Percentiles rank a stretch among this genome's conserved stretches.
phyloP scores from a whole-genome alignment of 2,888 invertebrate genomes.

The Torymus auratus region DNA sequence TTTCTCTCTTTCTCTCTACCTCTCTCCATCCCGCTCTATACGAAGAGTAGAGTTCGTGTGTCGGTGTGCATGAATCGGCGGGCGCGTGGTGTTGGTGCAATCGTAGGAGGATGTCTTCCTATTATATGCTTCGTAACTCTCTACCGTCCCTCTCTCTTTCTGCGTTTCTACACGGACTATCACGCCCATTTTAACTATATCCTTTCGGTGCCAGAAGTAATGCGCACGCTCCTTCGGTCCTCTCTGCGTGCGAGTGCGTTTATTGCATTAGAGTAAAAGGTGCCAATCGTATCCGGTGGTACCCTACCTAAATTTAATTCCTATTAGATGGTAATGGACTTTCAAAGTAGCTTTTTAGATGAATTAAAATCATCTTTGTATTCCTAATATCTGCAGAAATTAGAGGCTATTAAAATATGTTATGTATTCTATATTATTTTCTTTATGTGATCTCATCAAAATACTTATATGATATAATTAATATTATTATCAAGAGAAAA shows the following conservation, averaged over 20 bases:
- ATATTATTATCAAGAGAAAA: no score
- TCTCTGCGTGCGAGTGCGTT: background rate
- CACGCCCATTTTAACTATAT: constrained; percentile 67
- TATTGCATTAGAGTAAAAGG: constrained; percentile 9
- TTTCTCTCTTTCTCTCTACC: constrained; percentile 4
- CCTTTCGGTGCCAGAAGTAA: constrained; percentile 57
- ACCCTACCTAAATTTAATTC: constrained; percentile 11
- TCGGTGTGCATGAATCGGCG: constrained; percentile 60
- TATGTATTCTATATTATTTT: no score
- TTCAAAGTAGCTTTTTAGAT: no score
- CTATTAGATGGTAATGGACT: no score
- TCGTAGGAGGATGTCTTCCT: constrained; percentile 67
- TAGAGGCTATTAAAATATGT: no score
- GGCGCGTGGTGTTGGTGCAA: constrained; percentile 63
- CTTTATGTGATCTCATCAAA: no score
- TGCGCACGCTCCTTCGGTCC: constrained; percentile 10
- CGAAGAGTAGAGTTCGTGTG: constrained; percentile 34
- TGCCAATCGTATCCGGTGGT: constrained; percentile 4
- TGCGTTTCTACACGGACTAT: constrained; percentile 58
- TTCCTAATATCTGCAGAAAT: no score
- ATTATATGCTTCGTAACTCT: constrained; percentile 61
- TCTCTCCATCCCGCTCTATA: background rate
- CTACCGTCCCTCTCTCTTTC: constrained; percentile 52
- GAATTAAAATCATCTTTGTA: no score
- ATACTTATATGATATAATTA: no score